Evolutionary conservation across 2,888 invertebrate species (phyloP).

Genomic region (Folsomia candida): DNA sequence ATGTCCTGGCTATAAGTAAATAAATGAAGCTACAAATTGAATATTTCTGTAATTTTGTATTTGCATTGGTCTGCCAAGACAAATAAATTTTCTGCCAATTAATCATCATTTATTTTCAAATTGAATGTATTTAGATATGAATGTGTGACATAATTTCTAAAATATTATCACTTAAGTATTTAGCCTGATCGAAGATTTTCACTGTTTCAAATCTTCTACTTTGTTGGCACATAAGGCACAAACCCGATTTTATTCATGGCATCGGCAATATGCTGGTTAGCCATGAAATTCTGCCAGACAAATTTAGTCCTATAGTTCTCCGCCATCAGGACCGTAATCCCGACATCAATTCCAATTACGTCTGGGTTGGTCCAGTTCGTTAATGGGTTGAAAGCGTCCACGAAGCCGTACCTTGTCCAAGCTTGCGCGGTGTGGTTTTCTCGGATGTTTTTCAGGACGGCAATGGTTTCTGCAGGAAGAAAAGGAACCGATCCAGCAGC

Average conservation of each 20-base stretch:
- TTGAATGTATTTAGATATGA: too few species aligned
- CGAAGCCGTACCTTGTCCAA: slow-evolving; percentile 40
- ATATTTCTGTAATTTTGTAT: too few species aligned
- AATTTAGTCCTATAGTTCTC: slow-evolving; percentile 43
- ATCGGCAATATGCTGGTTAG: slow-evolving; percentile 32
- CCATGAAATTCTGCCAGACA: slow-evolving; percentile 45
- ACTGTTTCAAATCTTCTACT: too few species aligned
- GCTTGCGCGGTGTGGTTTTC: slow-evolving; percentile 36
- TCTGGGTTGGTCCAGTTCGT: slow-evolving; percentile 45
- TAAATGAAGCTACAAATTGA: too few species aligned
- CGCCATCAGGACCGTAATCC: slow-evolving; percentile 46
- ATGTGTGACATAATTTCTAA: too few species aligned
- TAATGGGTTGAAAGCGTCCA: slow-evolving; percentile 45
- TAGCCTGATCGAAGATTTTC: too few species aligned
- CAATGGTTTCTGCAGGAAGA: slow-evolving; percentile 41
- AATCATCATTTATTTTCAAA: too few species aligned
- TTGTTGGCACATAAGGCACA: too few species aligned
- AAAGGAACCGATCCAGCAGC: slow-evolving; percentile 45
- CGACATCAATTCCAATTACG: slow-evolving; percentile 47
- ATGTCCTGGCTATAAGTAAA: too few species aligned
- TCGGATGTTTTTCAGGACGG: slow-evolving; percentile 35
- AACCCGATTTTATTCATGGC: slow-evolving; percentile 42
- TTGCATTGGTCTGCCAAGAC: too few species aligned
- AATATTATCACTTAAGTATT: too few species aligned
- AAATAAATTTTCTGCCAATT: too few species aligned